Conservation (phyloP, 2,113 vertebrate species). For the Podocnemis expansa region DNA sequence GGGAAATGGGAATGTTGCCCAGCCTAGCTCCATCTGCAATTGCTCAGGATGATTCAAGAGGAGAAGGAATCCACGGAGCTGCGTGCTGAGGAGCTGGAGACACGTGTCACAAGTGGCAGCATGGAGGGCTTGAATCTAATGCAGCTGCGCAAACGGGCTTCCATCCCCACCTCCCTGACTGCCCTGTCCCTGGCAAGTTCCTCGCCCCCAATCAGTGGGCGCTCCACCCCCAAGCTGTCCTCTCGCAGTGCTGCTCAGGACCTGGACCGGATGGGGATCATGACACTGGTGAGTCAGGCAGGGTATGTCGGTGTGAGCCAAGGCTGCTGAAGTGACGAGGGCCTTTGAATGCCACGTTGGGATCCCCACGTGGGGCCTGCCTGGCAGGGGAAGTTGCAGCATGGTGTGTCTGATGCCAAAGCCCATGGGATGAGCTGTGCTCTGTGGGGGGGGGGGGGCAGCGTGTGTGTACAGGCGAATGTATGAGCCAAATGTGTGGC, state of each 20-base stretch:
- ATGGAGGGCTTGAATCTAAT: slow-evolving; percentile 94
- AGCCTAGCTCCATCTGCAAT: rapidly evolving
- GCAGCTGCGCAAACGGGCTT: slow-evolving; percentile 85
- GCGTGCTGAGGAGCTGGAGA: slow-evolving; percentile 91
- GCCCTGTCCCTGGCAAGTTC: slow-evolving; percentile 93
- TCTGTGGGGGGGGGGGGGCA: background rate
- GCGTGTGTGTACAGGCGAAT: background rate
- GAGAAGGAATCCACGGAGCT: slow-evolving; percentile 95
- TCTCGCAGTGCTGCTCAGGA: slow-evolving; percentile 90
- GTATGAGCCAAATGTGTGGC: background rate
- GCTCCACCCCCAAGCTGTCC: slow-evolving; percentile 90
- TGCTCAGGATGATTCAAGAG: slow-evolving; percentile 94
- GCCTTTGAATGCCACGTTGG: no score
- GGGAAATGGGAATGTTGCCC: background rate
- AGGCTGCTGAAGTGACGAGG: background rate
- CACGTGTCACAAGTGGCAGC: slow-evolving; percentile 91
- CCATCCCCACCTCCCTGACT: slow-evolving; percentile 92
- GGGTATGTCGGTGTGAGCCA: background rate
- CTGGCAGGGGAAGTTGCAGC: background rate
- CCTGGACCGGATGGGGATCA: slow-evolving; percentile 92
- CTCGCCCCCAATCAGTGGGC: slow-evolving; percentile 88
- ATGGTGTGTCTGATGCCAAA: background rate
- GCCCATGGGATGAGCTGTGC: background rate
- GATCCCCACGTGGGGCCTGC: background rate
- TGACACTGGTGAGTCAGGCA: slow-evolving; percentile 86